These are phyloP conservation scores for Tetragnatha montana DNA, from an alignment of 2,888 invertebrate genomes.

Conservation along the genomic window DNA sequence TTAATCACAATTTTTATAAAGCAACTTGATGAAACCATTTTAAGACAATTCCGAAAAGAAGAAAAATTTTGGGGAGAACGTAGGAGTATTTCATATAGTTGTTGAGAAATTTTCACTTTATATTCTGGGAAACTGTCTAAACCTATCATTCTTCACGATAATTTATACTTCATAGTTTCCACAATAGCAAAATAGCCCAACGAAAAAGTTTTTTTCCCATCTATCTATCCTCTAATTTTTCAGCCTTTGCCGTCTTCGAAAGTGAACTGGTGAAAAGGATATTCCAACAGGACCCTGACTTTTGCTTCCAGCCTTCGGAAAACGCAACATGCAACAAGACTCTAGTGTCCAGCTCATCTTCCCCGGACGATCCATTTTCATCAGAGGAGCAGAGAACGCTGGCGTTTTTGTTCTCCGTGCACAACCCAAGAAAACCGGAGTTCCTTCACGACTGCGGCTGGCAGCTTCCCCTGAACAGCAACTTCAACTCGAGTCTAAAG, in stretches of 20 bases:
- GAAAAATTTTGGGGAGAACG: too few species aligned
- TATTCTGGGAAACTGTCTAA: neutral
- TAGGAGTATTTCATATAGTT: neutral
- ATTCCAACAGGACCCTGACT: conserved; percentile 54
- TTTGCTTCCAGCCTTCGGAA: conserved; percentile 50
- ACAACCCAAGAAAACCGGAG: conserved; percentile 50
- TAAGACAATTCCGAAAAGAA: too few species aligned
- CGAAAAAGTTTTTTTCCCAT: too few species aligned
- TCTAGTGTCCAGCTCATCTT: neutral
- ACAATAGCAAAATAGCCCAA: too few species aligned
- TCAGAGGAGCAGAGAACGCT: conserved; percentile 7
- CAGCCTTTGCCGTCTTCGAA: conserved; percentile 36
- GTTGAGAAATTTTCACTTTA: neutral
- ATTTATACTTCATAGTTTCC: neutral
- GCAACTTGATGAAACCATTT: too few species aligned
- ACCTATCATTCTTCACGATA: neutral
- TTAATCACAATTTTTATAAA: too few species aligned
- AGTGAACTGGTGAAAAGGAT: conserved; percentile 49
- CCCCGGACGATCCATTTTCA: neutral
- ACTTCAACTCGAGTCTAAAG: conserved; percentile 40
- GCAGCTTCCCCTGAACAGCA: conserved; percentile 33
- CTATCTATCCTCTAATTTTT: neutral
- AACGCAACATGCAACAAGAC: conserved; percentile 14
- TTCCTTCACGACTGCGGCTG: conserved; percentile 48
- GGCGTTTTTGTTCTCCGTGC: conserved; percentile 46